These are phyloP conservation scores for Coturnix japonica DNA, from an alignment of 2,113 vertebrate genomes.

Conservation along the genomic window DNA sequence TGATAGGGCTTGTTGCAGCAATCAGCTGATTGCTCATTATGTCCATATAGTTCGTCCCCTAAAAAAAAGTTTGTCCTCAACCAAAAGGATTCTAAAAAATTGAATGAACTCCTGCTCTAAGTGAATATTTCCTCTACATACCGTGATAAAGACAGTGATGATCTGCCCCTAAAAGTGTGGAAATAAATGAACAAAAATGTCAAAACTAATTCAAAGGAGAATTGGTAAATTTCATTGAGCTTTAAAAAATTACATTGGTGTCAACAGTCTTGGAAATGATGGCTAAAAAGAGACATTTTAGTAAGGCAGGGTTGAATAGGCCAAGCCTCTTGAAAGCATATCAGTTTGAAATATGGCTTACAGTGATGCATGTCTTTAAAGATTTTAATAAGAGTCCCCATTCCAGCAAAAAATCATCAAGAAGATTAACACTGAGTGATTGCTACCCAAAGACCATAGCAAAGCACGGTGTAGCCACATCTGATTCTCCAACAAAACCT, in stretches of 20 bases:
- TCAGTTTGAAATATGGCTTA: not conserved
- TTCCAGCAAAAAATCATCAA: not conserved
- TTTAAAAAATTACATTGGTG: not conserved
- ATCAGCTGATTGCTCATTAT: not conserved
- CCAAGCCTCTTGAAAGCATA: not conserved
- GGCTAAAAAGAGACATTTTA: not conserved
- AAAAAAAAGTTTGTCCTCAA: slow-evolving; percentile 1
- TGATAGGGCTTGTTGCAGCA: not conserved
- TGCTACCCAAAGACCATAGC: not conserved
- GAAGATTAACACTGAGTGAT: not conserved
- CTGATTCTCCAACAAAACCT: not conserved
- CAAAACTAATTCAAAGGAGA: not conserved
- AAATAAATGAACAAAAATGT: not conserved
- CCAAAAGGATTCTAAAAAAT: not conserved
- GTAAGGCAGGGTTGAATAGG: not conserved
- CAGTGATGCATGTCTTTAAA: not conserved
- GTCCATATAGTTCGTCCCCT: not conserved
- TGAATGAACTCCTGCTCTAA: not conserved
- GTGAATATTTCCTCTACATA: not conserved
- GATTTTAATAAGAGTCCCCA: not conserved
- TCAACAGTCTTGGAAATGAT: not conserved
- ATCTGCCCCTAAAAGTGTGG: not conserved
- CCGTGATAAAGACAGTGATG: not conserved
- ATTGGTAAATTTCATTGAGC: not conserved
- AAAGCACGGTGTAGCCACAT: not conserved